Evolutionary conservation across 2,113 vertebrate genomes (phyloP).

Genomic region (Anoura caudifer): DNA sequence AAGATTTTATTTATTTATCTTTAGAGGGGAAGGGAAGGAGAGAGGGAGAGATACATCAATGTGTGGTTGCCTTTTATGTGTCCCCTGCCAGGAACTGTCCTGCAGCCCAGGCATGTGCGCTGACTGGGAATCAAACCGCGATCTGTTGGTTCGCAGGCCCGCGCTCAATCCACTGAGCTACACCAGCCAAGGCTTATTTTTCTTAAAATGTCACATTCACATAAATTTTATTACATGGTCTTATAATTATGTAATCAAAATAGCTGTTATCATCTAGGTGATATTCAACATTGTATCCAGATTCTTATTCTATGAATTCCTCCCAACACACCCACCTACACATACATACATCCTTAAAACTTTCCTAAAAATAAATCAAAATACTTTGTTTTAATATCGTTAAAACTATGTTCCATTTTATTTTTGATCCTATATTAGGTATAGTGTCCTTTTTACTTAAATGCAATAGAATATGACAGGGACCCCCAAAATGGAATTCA

Average conservation of each 20-base stretch:
- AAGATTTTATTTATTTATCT: no score
- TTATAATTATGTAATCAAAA: not conserved
- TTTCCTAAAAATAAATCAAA: not conserved
- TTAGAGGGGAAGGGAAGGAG: no score
- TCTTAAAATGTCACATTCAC: not conserved
- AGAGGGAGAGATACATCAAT: no score
- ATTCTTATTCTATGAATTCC: not conserved
- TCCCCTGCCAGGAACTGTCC: no score
- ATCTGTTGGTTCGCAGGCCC: no score
- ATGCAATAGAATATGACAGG: not conserved
- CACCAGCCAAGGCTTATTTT: no score
- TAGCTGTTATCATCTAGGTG: not conserved
- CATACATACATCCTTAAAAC: not conserved
- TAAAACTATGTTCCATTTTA: not conserved
- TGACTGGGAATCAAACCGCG: no score
- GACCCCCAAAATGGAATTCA: no score
- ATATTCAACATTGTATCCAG: not conserved
- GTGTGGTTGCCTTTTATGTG: no score
- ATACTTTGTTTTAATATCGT: not conserved
- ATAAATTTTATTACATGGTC: not conserved
- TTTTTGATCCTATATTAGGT: not conserved
- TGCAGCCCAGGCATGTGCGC: no score
- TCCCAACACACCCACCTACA: rapidly evolving
- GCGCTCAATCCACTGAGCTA: no score
- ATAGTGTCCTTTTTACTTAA: not conserved